Percentiles rank a stretch among this genome's conserved stretches.
Evolutionary conservation across 2,888 invertebrate genomes (phyloP).

Genomic region (Agriopis leucophaearia): DNA sequence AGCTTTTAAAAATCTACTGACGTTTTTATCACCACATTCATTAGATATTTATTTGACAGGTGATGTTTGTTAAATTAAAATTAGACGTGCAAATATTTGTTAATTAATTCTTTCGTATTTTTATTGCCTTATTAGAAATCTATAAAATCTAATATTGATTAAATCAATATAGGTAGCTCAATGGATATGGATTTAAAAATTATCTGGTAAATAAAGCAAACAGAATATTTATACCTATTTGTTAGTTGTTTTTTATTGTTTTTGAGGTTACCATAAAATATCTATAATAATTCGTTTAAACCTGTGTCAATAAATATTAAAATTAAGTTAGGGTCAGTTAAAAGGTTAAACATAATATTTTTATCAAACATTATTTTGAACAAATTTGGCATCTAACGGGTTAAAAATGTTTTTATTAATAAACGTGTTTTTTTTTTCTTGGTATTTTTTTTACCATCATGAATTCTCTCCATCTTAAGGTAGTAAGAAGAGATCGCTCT

Average conservation of each 20-base stretch:
- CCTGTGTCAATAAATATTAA: neutral
- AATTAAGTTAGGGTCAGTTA: no score
- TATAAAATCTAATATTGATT: neutral
- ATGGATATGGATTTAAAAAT: neutral
- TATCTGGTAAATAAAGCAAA: no score
- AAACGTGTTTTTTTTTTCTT: no score
- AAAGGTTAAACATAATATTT: no score
- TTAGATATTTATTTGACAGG: conserved; percentile 21
- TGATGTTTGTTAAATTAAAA: conserved; percentile 9
- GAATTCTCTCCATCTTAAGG: no score
- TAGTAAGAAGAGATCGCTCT: no score
- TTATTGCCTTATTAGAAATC: conserved; percentile 19
- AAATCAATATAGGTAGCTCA: neutral
- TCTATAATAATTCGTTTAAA: neutral
- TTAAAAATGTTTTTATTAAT: neutral
- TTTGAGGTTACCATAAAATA: neutral
- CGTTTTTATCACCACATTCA: conserved; percentile 8
- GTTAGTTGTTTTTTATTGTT: neutral
- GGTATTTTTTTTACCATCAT: no score
- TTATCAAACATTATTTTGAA: no score
- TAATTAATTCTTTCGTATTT: conserved; percentile 16
- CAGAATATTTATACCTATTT: neutral
- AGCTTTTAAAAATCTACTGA: neutral
- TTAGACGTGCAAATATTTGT: conserved; percentile 11
- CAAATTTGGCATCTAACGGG: neutral